Evolutionary conservation across 2,888 invertebrate genomes (phyloP).

Genomic region (Melipona beecheii): DNA sequence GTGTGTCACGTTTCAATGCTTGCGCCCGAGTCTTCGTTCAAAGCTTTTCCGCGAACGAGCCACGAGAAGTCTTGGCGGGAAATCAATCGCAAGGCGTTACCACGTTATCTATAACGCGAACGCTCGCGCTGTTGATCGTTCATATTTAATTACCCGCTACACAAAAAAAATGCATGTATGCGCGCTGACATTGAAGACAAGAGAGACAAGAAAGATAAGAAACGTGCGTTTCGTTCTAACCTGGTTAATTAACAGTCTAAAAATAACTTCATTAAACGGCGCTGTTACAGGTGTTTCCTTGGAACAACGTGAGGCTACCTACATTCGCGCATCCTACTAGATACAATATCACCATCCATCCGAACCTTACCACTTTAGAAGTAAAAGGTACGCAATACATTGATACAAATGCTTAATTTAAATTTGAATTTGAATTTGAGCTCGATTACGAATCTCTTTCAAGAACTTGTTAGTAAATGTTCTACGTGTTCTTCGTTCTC

Average conservation of each 20-base stretch:
- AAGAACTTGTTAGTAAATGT: background rate
- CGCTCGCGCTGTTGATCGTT: constrained; percentile 12
- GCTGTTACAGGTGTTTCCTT: constrained; percentile 88
- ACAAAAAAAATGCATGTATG: background rate
- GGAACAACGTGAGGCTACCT: constrained; percentile 92
- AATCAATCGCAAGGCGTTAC: constrained; percentile 56
- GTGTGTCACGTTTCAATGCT: constrained; percentile 14
- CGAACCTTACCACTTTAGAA: constrained; percentile 95
- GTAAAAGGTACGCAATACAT: constrained; percentile 89
- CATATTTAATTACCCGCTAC: constrained; percentile 32
- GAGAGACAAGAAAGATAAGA: background rate
- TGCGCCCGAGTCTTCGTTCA: constrained; percentile 28
- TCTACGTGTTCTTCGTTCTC: background rate
- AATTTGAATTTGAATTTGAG: too few relatives aligned
- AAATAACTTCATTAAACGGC: constrained; percentile 17
- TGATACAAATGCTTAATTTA: background rate
- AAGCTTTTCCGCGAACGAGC: constrained; percentile 13
- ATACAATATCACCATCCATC: constrained; percentile 96
- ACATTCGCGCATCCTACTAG: constrained; percentile 91
- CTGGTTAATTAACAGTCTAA: background rate
- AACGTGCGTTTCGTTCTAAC: background rate
- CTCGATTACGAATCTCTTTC: too few relatives aligned
- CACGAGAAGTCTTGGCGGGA: constrained; percentile 47
- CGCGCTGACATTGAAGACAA: too few relatives aligned
- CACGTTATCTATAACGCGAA: too few relatives aligned